Base-by-base conservation (phyloP, 2,888 invertebrate genomes). In the Drosophila aldrichi region DNA sequence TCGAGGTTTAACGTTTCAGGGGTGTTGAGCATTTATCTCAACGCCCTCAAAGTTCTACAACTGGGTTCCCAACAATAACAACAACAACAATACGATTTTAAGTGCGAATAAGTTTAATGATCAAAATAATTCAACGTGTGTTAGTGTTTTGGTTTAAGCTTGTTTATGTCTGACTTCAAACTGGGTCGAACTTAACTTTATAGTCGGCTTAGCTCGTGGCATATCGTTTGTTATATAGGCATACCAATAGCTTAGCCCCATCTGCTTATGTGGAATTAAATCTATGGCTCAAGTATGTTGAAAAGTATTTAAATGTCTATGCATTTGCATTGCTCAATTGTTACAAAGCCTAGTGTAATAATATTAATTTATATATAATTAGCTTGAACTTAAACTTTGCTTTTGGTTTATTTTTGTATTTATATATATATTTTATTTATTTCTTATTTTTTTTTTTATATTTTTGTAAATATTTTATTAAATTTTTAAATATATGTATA, bases 41-140 rank as follows among this genome's bases (percentile, higher is more conserved):
- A 71, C 61, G 66, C 52, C 55, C 70, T 38, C 57, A 70, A 73
- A 74, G 61, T 80, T 73, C 44, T 52, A 68, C 76, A 66, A 61
- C 55, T 40, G 40, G 29, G 18, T 14, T 25, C 20, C 22, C 44
- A 36, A 44, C 51, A 57, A 32, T 44, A 64, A 49, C 46, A 71
- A 66, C 51, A 67, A 60, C 63, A 49, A 18, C 32, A 49, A 29
- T 66, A 58, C 59, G 76, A 75, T 81, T 85, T 88, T 67, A 80
- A 82, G 85, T 89, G 81, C 78, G 52, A 69, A 80, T 79, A 82
- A 82, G 81, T 87, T 86, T 83, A 89, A 89, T 84, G 80, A 88
- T 86, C 80, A 67, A 74, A 81, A 77, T 84, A 88, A 76, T 73
- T 84, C 72, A 77, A 72, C 60, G 71, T 79, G 71, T 70, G 69